Conservation (phyloP, 2,888 invertebrate species). For the Drosophila kambysellisi region DNA sequence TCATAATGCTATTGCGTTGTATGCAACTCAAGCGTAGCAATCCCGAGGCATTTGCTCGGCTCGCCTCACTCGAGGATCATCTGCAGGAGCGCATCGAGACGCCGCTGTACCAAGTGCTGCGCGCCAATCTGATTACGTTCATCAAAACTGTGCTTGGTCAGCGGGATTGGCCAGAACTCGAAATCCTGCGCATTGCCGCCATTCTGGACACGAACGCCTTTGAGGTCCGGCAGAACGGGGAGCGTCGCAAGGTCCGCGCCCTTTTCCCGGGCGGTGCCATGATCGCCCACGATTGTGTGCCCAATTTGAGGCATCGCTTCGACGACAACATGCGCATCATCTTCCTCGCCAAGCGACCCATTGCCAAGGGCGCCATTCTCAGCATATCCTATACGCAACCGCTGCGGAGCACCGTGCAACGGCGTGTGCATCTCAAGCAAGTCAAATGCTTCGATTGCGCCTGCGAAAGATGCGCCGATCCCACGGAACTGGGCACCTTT, state of each 20-base stretch:
- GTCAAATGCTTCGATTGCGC: constrained; percentile 90
- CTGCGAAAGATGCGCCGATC: constrained; percentile 89
- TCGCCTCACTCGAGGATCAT: constrained; percentile 85
- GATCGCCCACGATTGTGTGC: constrained; percentile 90
- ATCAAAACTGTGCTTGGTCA: constrained; percentile 87
- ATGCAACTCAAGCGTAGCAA: constrained; percentile 87
- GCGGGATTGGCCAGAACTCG: constrained; percentile 86
- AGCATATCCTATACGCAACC: constrained; percentile 90
- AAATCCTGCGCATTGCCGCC: constrained; percentile 88
- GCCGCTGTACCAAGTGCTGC: constrained; percentile 87
- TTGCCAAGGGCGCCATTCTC: constrained; percentile 89
- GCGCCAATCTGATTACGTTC: constrained; percentile 88
- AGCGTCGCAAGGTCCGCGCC: constrained; percentile 86
- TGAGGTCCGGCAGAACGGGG: constrained; percentile 87
- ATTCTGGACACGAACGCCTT: constrained; percentile 90
- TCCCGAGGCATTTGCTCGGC: constrained; percentile 83
- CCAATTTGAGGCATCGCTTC: constrained; percentile 90
- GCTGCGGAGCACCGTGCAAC: constrained; percentile 89
- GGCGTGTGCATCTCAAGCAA: constrained; percentile 87
- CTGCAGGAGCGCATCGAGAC: constrained; percentile 87
- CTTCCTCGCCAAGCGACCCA: constrained; percentile 87
- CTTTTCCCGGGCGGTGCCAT: constrained; percentile 89
- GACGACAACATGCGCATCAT: constrained; percentile 88
- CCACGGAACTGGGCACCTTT: constrained; percentile 89
- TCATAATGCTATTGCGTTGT: constrained; percentile 89